Percentiles rank a stretch among this genome's conserved stretches.
Conservation (phyloP, 2,113 vertebrate species). For the Tenrec ecaudatus region DNA sequence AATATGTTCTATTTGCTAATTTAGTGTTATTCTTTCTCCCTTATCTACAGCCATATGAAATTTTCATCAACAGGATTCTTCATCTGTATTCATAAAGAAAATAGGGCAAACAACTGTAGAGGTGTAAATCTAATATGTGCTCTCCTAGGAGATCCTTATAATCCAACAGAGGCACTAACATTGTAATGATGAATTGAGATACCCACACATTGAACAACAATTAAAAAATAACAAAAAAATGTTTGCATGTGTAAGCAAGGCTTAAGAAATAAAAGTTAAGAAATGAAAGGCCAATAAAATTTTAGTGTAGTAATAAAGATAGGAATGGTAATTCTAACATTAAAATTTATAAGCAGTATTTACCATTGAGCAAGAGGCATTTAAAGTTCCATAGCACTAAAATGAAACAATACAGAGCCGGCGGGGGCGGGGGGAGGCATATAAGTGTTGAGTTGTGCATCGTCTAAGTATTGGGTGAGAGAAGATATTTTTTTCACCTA, state of each 20-base stretch:
- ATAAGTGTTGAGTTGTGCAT: not conserved
- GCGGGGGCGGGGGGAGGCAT: too few species aligned
- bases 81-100: not conserved
- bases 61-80: not conserved
- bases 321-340: not conserved
- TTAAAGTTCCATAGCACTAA: slow-evolving; percentile 2
- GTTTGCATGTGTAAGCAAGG: not conserved
- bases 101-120: not conserved
- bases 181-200: not conserved
- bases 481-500: not conserved
- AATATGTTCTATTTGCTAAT: slow-evolving; percentile 18
- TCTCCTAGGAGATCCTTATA: not conserved
- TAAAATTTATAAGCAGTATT: slow-evolving; percentile 19
- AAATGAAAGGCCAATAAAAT: not conserved
- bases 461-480: not conserved
- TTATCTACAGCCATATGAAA: not conserved
- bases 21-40: not conserved
- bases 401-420: not conserved
- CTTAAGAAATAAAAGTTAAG: slow-evolving; percentile 35
- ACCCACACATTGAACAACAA: not conserved
- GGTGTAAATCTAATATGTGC: not conserved
- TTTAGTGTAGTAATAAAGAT: slow-evolving; percentile 1
- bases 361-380: not conserved
- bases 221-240: slow-evolving; percentile 36
- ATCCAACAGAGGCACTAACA: not conserved